Percentiles rank a stretch among this genome's conserved stretches.
Conservation (phyloP, 2,797 vertebrate genomes). For the Anisognathus igniventris region DNA sequence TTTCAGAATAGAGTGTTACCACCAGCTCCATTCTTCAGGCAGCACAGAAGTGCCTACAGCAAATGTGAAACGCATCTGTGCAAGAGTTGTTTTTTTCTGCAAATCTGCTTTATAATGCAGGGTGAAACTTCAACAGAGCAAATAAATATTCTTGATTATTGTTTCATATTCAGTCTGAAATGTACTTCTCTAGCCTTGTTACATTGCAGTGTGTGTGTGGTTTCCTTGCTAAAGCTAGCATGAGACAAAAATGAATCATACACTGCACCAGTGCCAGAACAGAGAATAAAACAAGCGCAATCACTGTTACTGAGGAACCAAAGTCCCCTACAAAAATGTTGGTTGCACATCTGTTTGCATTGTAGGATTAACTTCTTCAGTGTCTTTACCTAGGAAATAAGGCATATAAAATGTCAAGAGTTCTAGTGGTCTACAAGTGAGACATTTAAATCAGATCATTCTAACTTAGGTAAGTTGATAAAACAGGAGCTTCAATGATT, state of each 20-base stretch:
- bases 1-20: neutral
- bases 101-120: neutral
- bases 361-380: neutral
- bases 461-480: neutral
- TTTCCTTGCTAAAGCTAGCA: conserved; percentile 36
- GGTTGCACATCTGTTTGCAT: neutral
- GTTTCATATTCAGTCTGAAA: neutral
- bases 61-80: neutral
- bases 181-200: neutral
- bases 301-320: neutral
- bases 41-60: neutral
- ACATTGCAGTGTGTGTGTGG: neutral
- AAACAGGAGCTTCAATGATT: neutral
- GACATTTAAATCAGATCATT: neutral
- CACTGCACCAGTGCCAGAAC: neutral
- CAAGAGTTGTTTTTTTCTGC: neutral
- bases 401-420: neutral
- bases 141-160: neutral
- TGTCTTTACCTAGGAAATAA: neutral
- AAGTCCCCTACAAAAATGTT: neutral
- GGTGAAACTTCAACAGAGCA: neutral
- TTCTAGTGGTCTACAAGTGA: neutral
- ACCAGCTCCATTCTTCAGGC: neutral
- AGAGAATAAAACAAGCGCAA: neutral
- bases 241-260: conserved; percentile 46